Evolutionary conservation across 2,888 invertebrate species (phyloP).

Genomic region (Leptothorax acervorum): DNA sequence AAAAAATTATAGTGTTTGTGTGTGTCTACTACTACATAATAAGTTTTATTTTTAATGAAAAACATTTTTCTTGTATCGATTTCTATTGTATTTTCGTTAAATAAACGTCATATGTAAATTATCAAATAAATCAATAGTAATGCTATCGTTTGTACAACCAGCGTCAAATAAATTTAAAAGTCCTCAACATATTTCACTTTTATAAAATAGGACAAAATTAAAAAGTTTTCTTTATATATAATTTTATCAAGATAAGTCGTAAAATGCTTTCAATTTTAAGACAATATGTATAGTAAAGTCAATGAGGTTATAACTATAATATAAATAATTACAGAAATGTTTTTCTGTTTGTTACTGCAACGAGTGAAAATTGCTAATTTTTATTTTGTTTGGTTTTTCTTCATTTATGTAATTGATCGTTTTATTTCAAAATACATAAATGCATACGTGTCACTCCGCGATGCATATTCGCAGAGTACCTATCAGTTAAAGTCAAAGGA

Average conservation of each 20-base stretch:
- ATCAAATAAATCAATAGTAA: too few relatives aligned
- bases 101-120: too few relatives aligned
- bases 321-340: too few relatives aligned
- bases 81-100: too few relatives aligned
- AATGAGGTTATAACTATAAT: too few relatives aligned
- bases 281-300: background rate
- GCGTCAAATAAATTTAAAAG: too few relatives aligned
- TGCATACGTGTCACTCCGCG: background rate
- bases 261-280: background rate
- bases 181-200: too few relatives aligned
- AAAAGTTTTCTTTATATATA: background rate
- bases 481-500: slow-evolving; percentile 51
- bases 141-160: too few relatives aligned
- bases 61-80: background rate
- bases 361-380: background rate
- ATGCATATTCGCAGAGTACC: background rate
- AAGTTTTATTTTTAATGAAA: too few relatives aligned
- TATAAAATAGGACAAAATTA: background rate
- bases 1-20: background rate
- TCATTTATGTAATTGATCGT: background rate
- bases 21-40: too few relatives aligned
- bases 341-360: background rate
- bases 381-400: background rate
- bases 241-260: background rate
- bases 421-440: background rate